Conservation (phyloP, 2,797 vertebrate genomes). For the Crocodylus rhombifer region DNA sequence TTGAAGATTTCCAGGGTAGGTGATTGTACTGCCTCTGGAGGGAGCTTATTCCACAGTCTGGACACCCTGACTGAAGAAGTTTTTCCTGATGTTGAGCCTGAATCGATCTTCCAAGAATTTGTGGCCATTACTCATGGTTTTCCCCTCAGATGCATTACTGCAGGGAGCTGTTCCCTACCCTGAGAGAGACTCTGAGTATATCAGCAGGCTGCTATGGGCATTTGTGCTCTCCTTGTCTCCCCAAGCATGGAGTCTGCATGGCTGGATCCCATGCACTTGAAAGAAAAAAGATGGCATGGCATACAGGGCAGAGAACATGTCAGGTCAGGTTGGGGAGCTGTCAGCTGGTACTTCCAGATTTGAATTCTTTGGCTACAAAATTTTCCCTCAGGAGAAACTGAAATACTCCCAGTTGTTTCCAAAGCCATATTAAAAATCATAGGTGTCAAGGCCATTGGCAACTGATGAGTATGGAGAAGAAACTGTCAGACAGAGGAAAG, state of each 20-base stretch:
- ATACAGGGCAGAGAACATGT: not conserved
- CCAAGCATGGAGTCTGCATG: not conserved
- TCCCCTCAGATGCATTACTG: not conserved
- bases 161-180: not conserved
- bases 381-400: not conserved
- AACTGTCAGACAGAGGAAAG: not conserved
- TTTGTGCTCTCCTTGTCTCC: not conserved
- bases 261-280: not conserved
- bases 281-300: not conserved
- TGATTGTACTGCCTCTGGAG: no score
- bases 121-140: no score
- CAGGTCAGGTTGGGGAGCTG: not conserved
- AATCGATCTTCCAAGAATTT: no score
- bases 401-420: not conserved
- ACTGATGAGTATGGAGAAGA: rapidly evolving
- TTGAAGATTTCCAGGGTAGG: no score
- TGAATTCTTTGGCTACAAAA: not conserved
- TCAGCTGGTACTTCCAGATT: not conserved
- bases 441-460: not conserved
- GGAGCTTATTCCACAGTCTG: no score
- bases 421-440: not conserved
- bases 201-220: not conserved
- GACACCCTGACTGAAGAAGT: no score
- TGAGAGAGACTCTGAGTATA: not conserved
- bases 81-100: no score